Conservation (phyloP, 1,140 invertebrate genomes). For the Sarcophaga peregrina region DNA sequence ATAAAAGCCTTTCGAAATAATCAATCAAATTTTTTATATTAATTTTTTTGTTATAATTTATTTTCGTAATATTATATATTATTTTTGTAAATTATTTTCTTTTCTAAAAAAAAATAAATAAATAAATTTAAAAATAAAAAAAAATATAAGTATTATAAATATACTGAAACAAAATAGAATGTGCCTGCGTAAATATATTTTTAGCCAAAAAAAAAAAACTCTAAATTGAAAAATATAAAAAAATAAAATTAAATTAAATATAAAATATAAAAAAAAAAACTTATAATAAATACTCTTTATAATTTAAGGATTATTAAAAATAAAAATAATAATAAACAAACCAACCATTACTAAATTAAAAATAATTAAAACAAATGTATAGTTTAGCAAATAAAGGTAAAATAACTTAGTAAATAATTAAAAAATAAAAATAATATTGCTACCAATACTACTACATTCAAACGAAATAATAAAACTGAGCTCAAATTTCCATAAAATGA, state of each 20-base stretch:
- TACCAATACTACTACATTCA: not conserved
- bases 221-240: slow-evolving; percentile 36
- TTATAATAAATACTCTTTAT: slow-evolving; percentile 2
- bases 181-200: slow-evolving; percentile 66
- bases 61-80: slow-evolving; percentile 54
- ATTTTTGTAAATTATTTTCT: slow-evolving; percentile 52
- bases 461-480: slow-evolving; percentile 29
- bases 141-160: slow-evolving; percentile 46
- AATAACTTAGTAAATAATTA: slow-evolving; percentile 24
- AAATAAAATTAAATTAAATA: slow-evolving; percentile 20
- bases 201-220: slow-evolving; percentile 57
- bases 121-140: slow-evolving; percentile 61
- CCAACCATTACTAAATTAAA: not conserved
- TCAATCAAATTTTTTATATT: not conserved
- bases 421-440: slow-evolving; percentile 31
- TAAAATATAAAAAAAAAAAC: slow-evolving; percentile 29
- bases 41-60: slow-evolving; percentile 44
- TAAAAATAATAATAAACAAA: slow-evolving; percentile 6
- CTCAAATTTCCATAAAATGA: slow-evolving; percentile 33
- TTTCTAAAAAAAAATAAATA: slow-evolving; percentile 46
- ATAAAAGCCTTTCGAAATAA: not conserved
- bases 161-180: slow-evolving; percentile 66
- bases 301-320: not conserved
- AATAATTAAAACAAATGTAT: slow-evolving; percentile 36
- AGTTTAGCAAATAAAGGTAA: slow-evolving; percentile 28